Conservation (phyloP, 2,113 vertebrate genomes). For the Otolemur garnettii region DNA sequence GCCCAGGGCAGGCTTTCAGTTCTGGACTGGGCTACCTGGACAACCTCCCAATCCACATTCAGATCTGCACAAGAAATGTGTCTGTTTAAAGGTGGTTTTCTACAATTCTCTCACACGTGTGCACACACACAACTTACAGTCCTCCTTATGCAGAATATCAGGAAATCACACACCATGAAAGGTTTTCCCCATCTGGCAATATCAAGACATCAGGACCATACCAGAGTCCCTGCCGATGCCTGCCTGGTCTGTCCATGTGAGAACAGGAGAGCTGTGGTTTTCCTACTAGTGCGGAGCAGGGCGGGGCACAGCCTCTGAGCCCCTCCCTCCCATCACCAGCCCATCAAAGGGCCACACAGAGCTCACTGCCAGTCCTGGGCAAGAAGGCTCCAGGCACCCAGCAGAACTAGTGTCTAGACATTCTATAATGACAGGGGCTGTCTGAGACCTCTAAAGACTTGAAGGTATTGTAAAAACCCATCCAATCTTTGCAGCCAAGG, state of each 20-base stretch:
- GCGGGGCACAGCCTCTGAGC: not conserved
- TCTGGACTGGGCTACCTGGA: not conserved
- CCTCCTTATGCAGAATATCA: not conserved
- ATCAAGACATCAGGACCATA: not conserved
- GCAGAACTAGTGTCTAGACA: not conserved
- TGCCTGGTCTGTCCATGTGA: not conserved
- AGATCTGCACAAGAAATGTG: not conserved
- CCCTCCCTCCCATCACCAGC: not conserved
- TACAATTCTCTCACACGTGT: not conserved
- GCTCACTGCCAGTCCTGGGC: not conserved
- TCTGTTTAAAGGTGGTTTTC: not conserved
- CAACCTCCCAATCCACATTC: not conserved
- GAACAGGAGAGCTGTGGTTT: slow-evolving; percentile 66
- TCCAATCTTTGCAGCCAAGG: not conserved
- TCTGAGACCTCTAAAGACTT: not conserved
- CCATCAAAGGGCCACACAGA: not conserved
- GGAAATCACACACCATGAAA: slow-evolving; percentile 23
- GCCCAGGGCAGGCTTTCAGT: not conserved
- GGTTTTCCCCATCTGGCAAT: not conserved
- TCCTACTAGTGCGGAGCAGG: slow-evolving; percentile 48
- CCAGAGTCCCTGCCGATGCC: not conserved
- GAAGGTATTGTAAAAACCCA: not conserved
- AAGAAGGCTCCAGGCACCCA: too few species aligned
- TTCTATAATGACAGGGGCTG: too few species aligned
- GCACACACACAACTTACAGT: not conserved